These are phyloP conservation scores for Umimayanthus chanpuru DNA, from an alignment of 92 coral and sea anemone species.

Conservation along the genomic window DNA sequence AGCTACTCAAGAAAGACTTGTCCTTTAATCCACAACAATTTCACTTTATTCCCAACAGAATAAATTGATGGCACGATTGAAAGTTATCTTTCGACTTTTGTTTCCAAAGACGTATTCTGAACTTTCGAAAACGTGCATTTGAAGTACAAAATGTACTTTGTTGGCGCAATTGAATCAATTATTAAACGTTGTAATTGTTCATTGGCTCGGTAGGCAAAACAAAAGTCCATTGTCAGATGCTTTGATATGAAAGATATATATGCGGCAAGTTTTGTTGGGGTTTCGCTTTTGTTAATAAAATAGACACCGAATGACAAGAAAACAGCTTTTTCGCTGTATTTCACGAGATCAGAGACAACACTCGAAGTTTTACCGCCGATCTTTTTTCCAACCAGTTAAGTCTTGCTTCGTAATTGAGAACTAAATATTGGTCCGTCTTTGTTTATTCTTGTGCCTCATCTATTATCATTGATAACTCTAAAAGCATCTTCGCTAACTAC, in stretches of 20 bases:
- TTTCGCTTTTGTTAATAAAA: background rate
- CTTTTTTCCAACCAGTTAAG: background rate
- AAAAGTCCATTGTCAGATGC: slow-evolving; percentile 1
- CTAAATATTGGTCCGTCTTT: slow-evolving; percentile 8
- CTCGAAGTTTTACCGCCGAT: background rate
- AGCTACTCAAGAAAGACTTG: background rate
- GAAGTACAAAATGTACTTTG: slow-evolving; percentile 13
- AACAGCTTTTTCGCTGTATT: background rate
- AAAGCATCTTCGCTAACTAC: background rate
- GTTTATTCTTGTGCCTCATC: background rate
- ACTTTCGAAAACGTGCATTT: background rate
- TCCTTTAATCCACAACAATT: background rate
- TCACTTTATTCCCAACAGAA: background rate
- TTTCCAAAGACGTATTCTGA: background rate
- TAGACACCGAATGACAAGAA: background rate
- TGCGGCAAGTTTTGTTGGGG: slow-evolving; percentile 7
- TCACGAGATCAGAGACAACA: slow-evolving; percentile 22
- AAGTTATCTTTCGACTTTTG: background rate
- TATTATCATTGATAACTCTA: background rate
- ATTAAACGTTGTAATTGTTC: slow-evolving; percentile 1
- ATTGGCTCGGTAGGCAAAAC: slow-evolving; percentile 23
- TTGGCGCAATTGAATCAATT: slow-evolving; percentile 8
- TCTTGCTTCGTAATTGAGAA: slow-evolving; percentile 8
- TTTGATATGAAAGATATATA: slow-evolving; percentile 11
- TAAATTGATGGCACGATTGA: background rate